Base-by-base conservation (phyloP, 2,888 invertebrate genomes). In the Limnephilus marmoratus region DNA sequence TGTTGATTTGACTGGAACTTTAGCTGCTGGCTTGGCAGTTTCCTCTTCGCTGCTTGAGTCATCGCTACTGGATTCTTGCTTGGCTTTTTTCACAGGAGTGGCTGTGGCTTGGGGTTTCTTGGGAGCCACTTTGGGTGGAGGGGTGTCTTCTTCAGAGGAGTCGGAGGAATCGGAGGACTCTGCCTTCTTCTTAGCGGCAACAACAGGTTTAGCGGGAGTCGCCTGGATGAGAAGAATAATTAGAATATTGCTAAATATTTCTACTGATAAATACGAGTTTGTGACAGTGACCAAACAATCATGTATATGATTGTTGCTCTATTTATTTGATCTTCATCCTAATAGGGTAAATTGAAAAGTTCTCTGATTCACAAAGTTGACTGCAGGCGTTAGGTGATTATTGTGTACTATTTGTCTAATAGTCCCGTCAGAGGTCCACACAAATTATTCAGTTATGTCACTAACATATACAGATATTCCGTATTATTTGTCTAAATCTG, bases 141-240 rank as follows among this genome's bases (percentile, higher is more conserved):
- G 93, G 88, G 94, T 94, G 93, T 95, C 95, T 53, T 95, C 95
- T 87, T 96, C 96, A n/a, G 94, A 94, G 29, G 94, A 94, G 82
- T 95, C 95, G 29, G 95, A 95, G 81, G 95, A 95, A 83, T 94
- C 94, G 87, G 95, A 95, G 82, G 95, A 95, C 92, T 95, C 94
- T 93, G 94, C 94, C 87, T 94, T 94, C 87, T 94, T 94, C 91
- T 85, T 94, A 45, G 29, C 94, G 91, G 93, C 93, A 68, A 91
- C 93, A 91, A 85, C 87, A 53, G 87, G 92, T 90, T 83, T 91
- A 9, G 45, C 81, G 31, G 45, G 85, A 13, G 85, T 81, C 87
- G 68, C 87, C 68, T 68, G 68, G 68, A n/a, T 68, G 68, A 68
- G 24, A 68, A 68, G 68, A 68, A 68, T 68, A 68, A 68, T 68